Base-by-base conservation (phyloP, 1,140 invertebrate genomes). In the Proctacanthus coquilletti region DNA sequence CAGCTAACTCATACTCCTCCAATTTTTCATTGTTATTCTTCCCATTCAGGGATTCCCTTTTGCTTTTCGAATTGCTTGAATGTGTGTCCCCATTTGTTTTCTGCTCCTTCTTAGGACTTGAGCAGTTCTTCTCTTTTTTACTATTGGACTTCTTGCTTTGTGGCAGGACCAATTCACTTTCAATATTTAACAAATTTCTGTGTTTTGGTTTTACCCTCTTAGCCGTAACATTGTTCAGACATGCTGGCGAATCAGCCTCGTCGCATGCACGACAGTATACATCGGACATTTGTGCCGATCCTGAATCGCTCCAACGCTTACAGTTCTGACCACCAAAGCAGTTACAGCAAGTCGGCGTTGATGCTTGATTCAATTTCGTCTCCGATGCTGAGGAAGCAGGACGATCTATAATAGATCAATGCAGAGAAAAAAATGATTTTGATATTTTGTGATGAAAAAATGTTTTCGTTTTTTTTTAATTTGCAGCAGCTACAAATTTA, bases 1-100 rank as follows among this genome's bases (percentile, higher is more conserved):
- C 69, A 10, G 69, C 71, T 21, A 72, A 52, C 48, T 73, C 72
- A 49, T 69, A 72, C 44, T 68, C 67, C 43, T 59, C 39, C 34
- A 34, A 31, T 39, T 41, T 11, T 40, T 45, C 38, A n/a, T 32
- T 46, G 21, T 42, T 42, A 23, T 32, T 46, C 39, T 47, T 30
- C 19, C 43, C 43, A 43, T 53, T 48, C 35, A 32, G 36, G 31
- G 33, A 40, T 42, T 40, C 38, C 19, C 35, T 41, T 30, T 44
- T 29, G 18, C n/a, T 29, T 45, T 51, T 49, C 38, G 53, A 44
- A 20, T 19, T 34, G 8, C 23, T 27, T 33, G n/a, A 9, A 9
- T 15, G 2, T 29, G 25, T 50, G 50, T 38, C 4, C 23, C 4
- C 10, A 34, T 18, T 27, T 27, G 23, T 13, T 27, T 27, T 13